Evolutionary conservation across 1,140 invertebrate species (phyloP).

Genomic region (Saccostrea glomerata): DNA sequence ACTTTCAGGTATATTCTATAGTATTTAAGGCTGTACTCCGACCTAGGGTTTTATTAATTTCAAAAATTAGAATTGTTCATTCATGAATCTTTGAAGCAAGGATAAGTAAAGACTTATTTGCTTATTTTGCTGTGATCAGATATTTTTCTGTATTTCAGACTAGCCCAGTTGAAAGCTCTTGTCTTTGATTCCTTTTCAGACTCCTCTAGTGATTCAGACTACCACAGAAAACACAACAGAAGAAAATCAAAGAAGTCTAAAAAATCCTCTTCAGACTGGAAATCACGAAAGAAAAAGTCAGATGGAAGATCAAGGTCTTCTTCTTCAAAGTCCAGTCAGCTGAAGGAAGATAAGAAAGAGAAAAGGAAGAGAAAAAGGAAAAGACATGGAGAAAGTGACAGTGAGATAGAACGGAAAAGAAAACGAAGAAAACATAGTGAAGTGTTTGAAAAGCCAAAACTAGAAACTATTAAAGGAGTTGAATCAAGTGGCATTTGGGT

Average conservation of each 20-base stretch:
- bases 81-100: no score
- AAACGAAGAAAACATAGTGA: not conserved
- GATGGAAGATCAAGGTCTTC: not conserved
- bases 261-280: not conserved
- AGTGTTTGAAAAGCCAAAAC: not conserved
- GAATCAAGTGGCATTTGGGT: not conserved
- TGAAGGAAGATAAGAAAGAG: not conserved
- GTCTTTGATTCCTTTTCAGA: constrained; percentile 17
- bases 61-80: no score
- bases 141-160: constrained; percentile 35
- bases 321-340: not conserved
- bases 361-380: constrained; percentile 7
- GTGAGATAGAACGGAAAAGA: not conserved
- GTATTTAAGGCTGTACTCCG: no score
- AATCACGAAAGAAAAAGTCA: not conserved
- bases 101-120: no score
- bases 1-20: no score
- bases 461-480: not conserved
- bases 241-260: not conserved
- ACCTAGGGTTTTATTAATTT: no score
- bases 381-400: not conserved
- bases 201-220: constrained; percentile 31
- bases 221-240: constrained; percentile 27
- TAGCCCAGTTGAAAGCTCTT: constrained; percentile 48
- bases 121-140: not conserved